Evolutionary conservation across 2,113 vertebrate genomes (phyloP).

Genomic region (Pristiophorus japonicus): DNA sequence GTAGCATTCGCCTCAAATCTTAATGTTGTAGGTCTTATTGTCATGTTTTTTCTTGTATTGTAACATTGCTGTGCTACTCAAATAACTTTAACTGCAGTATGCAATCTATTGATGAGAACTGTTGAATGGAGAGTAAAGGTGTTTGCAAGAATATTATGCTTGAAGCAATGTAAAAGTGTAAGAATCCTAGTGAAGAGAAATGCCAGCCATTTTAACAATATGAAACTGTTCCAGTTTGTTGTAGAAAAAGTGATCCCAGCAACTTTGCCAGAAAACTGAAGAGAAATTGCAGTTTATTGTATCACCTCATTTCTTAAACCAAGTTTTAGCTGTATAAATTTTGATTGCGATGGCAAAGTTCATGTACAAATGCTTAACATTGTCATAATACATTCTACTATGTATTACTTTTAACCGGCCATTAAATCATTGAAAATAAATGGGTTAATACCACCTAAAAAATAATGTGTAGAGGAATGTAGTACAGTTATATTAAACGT

Average conservation of each 20-base stretch:
- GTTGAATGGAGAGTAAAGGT: not conserved
- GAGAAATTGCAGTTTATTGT: not conserved
- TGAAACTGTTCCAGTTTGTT: not conserved
- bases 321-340: not conserved
- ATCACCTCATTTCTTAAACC: not conserved
- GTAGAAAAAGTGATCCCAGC: not conserved
- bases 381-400: not conserved
- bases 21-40: not conserved
- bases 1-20: not conserved
- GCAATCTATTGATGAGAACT: not conserved
- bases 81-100: not conserved
- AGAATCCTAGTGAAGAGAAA: not conserved
- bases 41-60: not conserved
- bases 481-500: too few species aligned
- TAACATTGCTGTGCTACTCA: not conserved
- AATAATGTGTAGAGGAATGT: too few species aligned
- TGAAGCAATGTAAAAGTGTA: not conserved
- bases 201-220: not conserved
- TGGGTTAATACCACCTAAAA: too few species aligned
- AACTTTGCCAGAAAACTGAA: not conserved
- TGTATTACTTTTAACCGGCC: not conserved
- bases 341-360: not conserved
- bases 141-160: not conserved
- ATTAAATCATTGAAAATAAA: not conserved
- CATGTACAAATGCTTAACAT: not conserved